Conservation (phyloP, 1,140 invertebrate genomes). For the Asbolus verrucosus region DNA sequence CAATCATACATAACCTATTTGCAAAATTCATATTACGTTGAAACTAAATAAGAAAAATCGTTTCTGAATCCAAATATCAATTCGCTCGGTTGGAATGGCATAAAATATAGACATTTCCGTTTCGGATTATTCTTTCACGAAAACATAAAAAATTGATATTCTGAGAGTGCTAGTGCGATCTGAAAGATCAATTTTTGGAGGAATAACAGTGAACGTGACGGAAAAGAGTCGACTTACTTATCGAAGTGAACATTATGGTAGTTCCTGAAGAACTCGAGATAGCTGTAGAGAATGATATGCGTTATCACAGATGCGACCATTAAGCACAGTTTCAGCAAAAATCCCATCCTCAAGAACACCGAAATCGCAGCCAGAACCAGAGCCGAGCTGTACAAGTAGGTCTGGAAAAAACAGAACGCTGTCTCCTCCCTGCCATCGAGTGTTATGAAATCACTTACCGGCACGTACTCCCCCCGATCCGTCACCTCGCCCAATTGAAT, state of each 20-base stretch:
- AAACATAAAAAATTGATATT: too few relatives aligned
- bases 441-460: conserved; percentile 61
- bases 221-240: too few relatives aligned
- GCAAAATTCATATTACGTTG: too few relatives aligned
- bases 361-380: conserved; percentile 83
- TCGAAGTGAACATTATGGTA: conserved; percentile 70
- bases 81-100: too few relatives aligned
- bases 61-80: too few relatives aligned
- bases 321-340: conserved; percentile 82
- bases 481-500: not conserved
- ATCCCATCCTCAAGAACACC: conserved; percentile 85
- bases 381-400: conserved; percentile 83
- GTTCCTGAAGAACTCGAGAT: conserved; percentile 71
- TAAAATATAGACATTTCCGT: too few relatives aligned
- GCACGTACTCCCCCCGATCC: conserved; percentile 60
- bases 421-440: too few relatives aligned
- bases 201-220: conserved; percentile 61
- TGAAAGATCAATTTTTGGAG: too few relatives aligned
- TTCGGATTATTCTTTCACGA: too few relatives aligned
- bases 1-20: too few relatives aligned
- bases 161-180: too few relatives aligned
- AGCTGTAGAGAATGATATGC: conserved; percentile 75
- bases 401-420: conserved; percentile 69
- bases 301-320: conserved; percentile 77
- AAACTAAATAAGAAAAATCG: too few relatives aligned